Evolutionary conservation across 2,797 vertebrate genomes (phyloP), one percentile per base, ranked within the genome.

Genomic region (Falco biarmicus): DNA sequence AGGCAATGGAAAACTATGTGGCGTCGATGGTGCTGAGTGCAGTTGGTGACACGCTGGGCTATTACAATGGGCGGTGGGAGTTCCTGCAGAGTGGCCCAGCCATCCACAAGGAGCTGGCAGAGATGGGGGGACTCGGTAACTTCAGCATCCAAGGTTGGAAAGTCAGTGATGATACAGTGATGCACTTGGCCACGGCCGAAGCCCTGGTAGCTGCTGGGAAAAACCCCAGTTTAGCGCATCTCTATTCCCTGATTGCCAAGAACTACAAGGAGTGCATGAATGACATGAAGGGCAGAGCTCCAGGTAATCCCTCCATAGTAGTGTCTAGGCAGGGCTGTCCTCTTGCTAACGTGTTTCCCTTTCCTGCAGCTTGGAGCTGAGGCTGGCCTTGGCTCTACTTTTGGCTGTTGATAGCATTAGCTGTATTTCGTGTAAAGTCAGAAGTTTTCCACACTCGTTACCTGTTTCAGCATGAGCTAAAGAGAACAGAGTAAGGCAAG

Each of bases 171-270:
- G 98, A 99, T 45, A 99, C 98, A 0, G 96, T 99, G 65, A 99
- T 99, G 98, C 98, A 99, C 90, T 83, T 99, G 90, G 98, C 98
- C 43, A 99, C 98, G 0, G 98, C 98, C 0, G 98, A 98, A 78
- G 98, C 98, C 13, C 95, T 99, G 74, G 77, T 97, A 65, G 95
- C 98, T 86, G 98, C 97, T 0, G 96, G 97, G 11, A 89, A 84
- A 29, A 56, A 80, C 4, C 54, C 86, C 5, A 51, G 57, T 13
- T 90, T 98, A 48, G 19, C 47, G 4, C 63, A 11, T 9, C 92
- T 98, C 34, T 98, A 98, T 91, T 83, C 94, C 7, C 84, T 98
- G 26, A 86, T 99, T 64, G 98, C 98, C 43, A 95, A 84, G 91
- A 95, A 98, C 69, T 99, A 99, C 95, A 98, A 97, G 64, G 95